phyloP scores from a whole-genome alignment of 2,888 invertebrate species.

The Syrista parreyssii region DNA sequence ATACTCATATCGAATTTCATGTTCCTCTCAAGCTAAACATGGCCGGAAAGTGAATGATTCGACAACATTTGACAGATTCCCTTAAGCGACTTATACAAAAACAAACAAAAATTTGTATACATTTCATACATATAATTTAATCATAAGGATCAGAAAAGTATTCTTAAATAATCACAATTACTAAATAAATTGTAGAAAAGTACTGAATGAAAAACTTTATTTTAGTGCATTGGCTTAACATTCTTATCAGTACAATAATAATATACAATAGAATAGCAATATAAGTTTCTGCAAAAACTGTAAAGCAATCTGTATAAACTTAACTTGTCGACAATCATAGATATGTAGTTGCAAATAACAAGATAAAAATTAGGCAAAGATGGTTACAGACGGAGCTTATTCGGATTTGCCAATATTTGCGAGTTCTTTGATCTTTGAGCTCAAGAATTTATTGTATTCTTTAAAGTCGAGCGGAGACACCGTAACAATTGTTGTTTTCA shows the following conservation, averaged over 20 bases:
- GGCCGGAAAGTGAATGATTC: neutral
- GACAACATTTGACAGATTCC: neutral
- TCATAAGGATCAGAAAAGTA: neutral
- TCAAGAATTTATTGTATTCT: conserved; percentile 78
- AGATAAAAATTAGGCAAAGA: neutral
- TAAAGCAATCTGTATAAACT: neutral
- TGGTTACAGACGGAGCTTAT: neutral
- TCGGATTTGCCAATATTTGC: conserved; percentile 66
- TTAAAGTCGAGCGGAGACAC: conserved; percentile 81
- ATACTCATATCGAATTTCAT: neutral
- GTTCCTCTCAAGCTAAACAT: neutral
- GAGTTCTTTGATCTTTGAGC: conserved; percentile 76
- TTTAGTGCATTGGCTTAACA: neutral
- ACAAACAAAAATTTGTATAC: neutral
- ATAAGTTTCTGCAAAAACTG: neutral
- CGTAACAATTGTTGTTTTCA: conserved; percentile 80
- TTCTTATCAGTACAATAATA: neutral
- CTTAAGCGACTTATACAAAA: neutral
- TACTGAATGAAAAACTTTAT: neutral
- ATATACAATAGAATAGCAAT: neutral
- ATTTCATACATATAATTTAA: neutral
- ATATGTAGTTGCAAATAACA: neutral
- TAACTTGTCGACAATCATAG: neutral
- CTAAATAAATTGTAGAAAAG: neutral
- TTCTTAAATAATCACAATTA: neutral